Evolutionary conservation across 2,888 invertebrate species (phyloP).

Genomic region (Chromoteleia sp.): DNA sequence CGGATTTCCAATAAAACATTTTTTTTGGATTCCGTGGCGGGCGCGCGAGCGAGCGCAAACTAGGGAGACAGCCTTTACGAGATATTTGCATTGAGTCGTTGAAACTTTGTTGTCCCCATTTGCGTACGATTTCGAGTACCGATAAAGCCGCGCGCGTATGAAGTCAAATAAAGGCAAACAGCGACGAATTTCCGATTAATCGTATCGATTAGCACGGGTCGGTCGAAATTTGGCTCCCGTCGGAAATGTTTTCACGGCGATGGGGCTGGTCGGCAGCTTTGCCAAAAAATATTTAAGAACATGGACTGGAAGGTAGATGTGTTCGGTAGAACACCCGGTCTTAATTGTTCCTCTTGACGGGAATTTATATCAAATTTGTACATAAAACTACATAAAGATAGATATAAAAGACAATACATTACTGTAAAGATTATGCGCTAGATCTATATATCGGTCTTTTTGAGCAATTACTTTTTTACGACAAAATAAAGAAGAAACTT

Average conservation of each 20-base stretch:
- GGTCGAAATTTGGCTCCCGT: slow-evolving; percentile 11
- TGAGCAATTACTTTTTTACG: no score
- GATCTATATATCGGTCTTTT: no score
- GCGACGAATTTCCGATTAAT: slow-evolving; percentile 43
- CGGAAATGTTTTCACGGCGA: slow-evolving; percentile 14
- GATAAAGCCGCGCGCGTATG: slow-evolving; percentile 31
- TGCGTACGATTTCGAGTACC: slow-evolving; percentile 27
- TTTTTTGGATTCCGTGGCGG: slow-evolving; percentile 60
- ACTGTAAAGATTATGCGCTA: no score
- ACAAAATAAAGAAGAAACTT: no score
- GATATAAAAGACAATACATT: no score
- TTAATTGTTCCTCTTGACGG: no score
- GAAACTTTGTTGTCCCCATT: slow-evolving; percentile 64
- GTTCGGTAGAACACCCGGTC: no score
- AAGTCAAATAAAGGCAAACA: slow-evolving; percentile 61
- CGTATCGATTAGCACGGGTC: slow-evolving; percentile 37
- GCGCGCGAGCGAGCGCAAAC: slow-evolving; percentile 10
- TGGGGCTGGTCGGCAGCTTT: not conserved
- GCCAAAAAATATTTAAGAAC: not conserved
- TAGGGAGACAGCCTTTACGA: slow-evolving; percentile 37
- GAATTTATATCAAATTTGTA: no score
- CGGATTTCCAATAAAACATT: slow-evolving; percentile 68
- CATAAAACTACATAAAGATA: no score
- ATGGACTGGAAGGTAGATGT: no score
- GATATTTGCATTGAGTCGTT: slow-evolving; percentile 68